A percentile compares a stretch with the other conserved stretches of the same genome.
phyloP scores from a whole-genome alignment of 2,888 invertebrate genomes.

The Macrosiphum euphorbiae region DNA sequence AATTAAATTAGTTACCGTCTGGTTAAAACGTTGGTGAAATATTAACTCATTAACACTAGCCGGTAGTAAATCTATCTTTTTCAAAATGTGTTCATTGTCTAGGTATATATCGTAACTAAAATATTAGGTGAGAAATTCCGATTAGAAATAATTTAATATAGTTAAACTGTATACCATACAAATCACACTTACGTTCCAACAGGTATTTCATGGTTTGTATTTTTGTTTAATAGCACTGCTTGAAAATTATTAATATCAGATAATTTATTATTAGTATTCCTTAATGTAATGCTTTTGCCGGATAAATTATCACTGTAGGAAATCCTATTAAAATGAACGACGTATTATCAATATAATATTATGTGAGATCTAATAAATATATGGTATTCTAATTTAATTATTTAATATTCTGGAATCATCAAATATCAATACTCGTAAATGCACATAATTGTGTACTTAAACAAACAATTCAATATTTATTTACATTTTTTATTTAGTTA shows the following conservation, averaged over 20 bases:
- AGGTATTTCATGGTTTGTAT: background rate
- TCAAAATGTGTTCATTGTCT: background rate
- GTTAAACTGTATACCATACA: background rate
- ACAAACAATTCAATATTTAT: background rate
- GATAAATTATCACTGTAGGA: background rate
- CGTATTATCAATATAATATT: background rate
- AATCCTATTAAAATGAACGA: background rate
- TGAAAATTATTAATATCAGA: background rate
- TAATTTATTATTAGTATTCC: background rate
- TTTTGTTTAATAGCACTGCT: background rate
- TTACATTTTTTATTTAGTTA: background rate
- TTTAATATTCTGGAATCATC: background rate
- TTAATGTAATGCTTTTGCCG: background rate
- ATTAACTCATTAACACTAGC: conserved; percentile 13
- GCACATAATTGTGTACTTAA: background rate
- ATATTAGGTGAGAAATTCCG: background rate
- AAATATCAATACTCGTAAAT: background rate
- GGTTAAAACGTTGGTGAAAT: background rate
- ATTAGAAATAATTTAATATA: background rate
- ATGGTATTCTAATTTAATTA: background rate
- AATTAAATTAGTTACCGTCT: background rate
- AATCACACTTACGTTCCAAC: conserved; percentile 8
- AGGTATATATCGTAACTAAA: background rate
- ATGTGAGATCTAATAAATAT: background rate
- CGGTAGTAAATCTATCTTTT: conserved; percentile 16